These are phyloP conservation scores for Silurus lanzhouensis DNA, from an alignment of 2,797 vertebrate genomes.

Conservation along the genomic window DNA sequence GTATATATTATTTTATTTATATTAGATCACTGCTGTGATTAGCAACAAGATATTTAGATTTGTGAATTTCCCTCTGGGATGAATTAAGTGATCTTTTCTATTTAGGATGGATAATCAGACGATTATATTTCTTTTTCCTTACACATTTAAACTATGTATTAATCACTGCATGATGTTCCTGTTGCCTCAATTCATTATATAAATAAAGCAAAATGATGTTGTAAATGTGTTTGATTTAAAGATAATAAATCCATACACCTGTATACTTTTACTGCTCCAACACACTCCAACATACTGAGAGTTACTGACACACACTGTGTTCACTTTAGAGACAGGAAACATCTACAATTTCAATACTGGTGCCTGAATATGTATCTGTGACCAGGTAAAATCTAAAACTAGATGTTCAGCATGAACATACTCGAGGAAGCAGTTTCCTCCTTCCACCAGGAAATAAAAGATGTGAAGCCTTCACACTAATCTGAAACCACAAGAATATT, in stretches of 20 bases:
- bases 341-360: background rate
- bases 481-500: background rate
- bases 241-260: background rate
- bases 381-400: background rate
- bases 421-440: background rate
- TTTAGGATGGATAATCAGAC: too few relatives aligned
- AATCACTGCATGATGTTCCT: background rate
- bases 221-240: background rate
- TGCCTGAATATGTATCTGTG: background rate
- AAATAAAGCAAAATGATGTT: background rate
- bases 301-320: background rate
- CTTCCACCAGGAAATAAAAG: background rate
- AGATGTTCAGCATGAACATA: background rate
- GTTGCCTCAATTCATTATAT: background rate
- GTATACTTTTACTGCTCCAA: background rate
- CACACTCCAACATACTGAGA: background rate
- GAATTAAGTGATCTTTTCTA: too few relatives aligned
- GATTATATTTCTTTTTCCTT: background rate
- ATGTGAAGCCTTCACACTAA: background rate
- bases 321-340: background rate
- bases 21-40: background rate
- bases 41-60: background rate
- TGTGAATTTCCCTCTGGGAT: too few relatives aligned
- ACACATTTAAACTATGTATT: background rate
- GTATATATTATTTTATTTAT: background rate